phyloP scores from a whole-genome alignment of 2,888 invertebrate genomes.

The Palloptera scutellata region DNA sequence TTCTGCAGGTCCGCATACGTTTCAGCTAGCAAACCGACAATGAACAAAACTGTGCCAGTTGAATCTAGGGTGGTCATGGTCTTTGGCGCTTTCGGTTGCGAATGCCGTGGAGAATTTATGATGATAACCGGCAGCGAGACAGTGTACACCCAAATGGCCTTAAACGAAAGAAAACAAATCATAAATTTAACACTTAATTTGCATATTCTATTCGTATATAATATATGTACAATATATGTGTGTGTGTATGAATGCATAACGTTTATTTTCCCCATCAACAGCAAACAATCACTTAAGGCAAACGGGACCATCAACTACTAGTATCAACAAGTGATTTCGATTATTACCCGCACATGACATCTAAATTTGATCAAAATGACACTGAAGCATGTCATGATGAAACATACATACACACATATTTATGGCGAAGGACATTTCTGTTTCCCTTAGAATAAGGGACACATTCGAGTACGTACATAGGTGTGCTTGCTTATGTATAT shows the following conservation, averaged over 20 bases:
- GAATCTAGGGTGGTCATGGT: constrained; percentile 89
- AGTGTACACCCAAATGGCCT: constrained; percentile 91
- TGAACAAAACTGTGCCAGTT: constrained; percentile 83
- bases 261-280: too few species aligned
- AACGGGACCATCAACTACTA: too few species aligned
- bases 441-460: not conserved
- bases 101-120: constrained; percentile 84
- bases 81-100: constrained; percentile 77
- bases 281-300: too few species aligned
- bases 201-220: not conserved
- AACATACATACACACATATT: not conserved
- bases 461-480: not conserved
- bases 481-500: not conserved
- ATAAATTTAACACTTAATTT: constrained; percentile 7
- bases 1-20: constrained; percentile 93
- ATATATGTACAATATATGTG: too few species aligned
- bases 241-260: not conserved
- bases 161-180: constrained; percentile 47
- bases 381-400: constrained; percentile 34
- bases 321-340: constrained; percentile 43
- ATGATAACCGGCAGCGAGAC: constrained; percentile 93
- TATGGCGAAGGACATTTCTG: not conserved
- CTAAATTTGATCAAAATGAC: constrained; percentile 41
- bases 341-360: constrained; percentile 34
- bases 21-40: constrained; percentile 85